Evolutionary conservation across 2,113 vertebrate genomes (phyloP), one percentile per base, ranked within the genome.

Genomic region (Panthera uncia): DNA sequence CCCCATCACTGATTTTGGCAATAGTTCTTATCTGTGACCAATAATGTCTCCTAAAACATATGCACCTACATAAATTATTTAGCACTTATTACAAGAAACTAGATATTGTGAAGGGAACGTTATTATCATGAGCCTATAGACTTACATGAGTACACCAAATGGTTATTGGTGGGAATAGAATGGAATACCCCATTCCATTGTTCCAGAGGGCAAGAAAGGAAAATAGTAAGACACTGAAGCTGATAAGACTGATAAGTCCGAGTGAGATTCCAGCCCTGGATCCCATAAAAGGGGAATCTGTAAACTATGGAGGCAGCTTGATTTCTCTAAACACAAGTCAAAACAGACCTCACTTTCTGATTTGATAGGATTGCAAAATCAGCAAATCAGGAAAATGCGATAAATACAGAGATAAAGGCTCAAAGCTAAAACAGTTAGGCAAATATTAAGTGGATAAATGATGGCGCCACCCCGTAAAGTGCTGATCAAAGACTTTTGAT

Each of bases 401-500:
- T 71, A 89, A 31, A 89, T 41, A 84, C 7, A 48, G 27, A 91
- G 10, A 81, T 81, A 63, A 5, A 61, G 33, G 88, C 69, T 93
- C 1, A 1, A 71, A 18, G 65, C 38, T 81, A 89, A 96, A 92
- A 82, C 73, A 88, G 48, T 88, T 92, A 88, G 45, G 41, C 19
- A 91, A 85, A 91, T 95, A 89, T 88, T 85, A 93, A 96, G 76
- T 82, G 33, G 18, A 78, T 50, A 81, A 84, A 73, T 81, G 52
- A 89, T 48, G 41, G 69, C 73, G 33, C 33, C 50, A 55, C 8
- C 41, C 14, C 23, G 19, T 7, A 86, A 87, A 94, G 73, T 79
- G 38, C 48, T 82, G 52, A 92, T 91, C 66, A 71, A 68, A 69
- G 45, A 83, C 63, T 38, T 93, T 74, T 82, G 4, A 48, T 65